Conservation (phyloP, 1,140 invertebrate species). For the Copidosoma floridanum region DNA sequence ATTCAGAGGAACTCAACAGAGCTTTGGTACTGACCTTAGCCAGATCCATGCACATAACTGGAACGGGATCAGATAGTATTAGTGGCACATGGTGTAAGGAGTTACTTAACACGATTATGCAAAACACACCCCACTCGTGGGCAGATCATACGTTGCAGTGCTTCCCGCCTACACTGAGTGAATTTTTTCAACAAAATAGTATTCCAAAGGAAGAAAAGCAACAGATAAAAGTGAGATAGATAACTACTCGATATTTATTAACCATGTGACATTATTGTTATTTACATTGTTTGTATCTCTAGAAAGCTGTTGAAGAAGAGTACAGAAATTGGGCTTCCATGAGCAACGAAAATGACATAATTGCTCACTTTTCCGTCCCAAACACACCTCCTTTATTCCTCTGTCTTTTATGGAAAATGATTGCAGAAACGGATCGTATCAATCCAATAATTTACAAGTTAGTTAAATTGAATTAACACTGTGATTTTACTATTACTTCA, state of each 20-base stretch:
- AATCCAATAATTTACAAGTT: constrained; percentile 92
- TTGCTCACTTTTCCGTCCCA: constrained; percentile 89
- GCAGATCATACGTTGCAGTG: constrained; percentile 87
- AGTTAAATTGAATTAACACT: constrained; percentile 38
- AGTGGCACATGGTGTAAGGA: constrained; percentile 88
- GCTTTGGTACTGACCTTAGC: constrained; percentile 91
- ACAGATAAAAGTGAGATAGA: constrained; percentile 67
- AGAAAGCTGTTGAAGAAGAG: constrained; percentile 89
- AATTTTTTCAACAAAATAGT: constrained; percentile 83
- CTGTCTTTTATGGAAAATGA: constrained; percentile 93
- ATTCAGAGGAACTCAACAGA: constrained; percentile 93
- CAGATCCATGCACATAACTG: constrained; percentile 89
- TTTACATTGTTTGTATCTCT: constrained; percentile 30
- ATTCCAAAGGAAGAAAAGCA: constrained; percentile 88
- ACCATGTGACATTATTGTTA: too few relatives aligned
- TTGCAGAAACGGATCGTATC: constrained; percentile 90
- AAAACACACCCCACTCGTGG: constrained; percentile 93
- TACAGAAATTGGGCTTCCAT: constrained; percentile 95
- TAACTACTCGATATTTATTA: background rate
- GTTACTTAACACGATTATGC: constrained; percentile 84
- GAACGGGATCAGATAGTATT: constrained; percentile 64
- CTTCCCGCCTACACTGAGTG: constrained; percentile 84
- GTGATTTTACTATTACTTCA: background rate
- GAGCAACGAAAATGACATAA: constrained; percentile 95
- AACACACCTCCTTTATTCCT: constrained; percentile 86